phyloP scores from a whole-genome alignment of 2,113 vertebrate species.

The Diadophis punctatus region DNA sequence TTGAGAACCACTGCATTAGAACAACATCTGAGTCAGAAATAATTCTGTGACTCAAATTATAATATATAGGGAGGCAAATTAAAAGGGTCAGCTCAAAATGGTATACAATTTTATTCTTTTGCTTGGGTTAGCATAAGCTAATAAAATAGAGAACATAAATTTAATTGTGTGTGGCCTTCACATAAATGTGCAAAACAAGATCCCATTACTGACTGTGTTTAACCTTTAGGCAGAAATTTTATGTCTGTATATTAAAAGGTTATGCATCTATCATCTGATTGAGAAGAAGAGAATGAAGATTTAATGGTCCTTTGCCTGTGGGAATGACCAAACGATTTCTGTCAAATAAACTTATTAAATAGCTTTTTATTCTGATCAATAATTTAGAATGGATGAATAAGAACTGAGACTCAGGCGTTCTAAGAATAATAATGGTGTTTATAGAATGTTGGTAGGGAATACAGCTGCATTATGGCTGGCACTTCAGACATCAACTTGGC shows the following conservation, averaged over 20 bases:
- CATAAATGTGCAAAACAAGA: background rate
- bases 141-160: background rate
- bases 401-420: conserved; percentile 12
- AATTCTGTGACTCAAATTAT: conserved; percentile 3
- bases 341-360: conserved; percentile 53
- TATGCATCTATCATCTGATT: conserved; percentile 26
- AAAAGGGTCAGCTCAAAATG: conserved; percentile 32
- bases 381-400: conserved; percentile 29
- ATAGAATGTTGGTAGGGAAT: accelerated
- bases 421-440: conserved; percentile 26
- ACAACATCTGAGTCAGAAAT: background rate
- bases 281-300: background rate
- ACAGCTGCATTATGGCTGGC: background rate
- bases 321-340: conserved; percentile 41
- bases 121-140: background rate
- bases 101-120: background rate
- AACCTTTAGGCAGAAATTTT: conserved; percentile 4
- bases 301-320: conserved; percentile 27
- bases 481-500: background rate
- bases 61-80: background rate
- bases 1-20: no score
- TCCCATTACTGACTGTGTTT: background rate
- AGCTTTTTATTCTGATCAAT: conserved; percentile 63
- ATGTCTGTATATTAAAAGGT: conserved; percentile 28
- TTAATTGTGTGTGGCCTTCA: background rate